These are phyloP conservation scores for Musca vetustissima DNA, from an alignment of 1,140 invertebrate genomes.

Conservation along the genomic window DNA sequence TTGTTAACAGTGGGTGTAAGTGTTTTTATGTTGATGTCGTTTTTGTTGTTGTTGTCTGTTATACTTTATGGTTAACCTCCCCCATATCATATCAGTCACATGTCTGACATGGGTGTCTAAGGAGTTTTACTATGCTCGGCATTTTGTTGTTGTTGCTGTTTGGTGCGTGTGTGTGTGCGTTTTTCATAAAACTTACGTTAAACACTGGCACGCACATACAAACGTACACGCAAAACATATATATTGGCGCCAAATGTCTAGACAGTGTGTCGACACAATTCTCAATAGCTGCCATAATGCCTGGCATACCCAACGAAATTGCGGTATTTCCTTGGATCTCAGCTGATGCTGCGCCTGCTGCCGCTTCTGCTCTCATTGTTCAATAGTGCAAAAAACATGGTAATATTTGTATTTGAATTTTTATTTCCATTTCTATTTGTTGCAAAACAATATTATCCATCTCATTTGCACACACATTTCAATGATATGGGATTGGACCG, in stretches of 20 bases:
- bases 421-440: neutral
- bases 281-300: neutral
- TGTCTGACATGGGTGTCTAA: neutral
- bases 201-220: neutral
- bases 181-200: neutral
- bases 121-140: neutral
- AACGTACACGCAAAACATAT: neutral
- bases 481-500: too few relatives aligned
- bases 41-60: neutral
- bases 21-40: too few relatives aligned
- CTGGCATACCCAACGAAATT: neutral
- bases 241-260: slow-evolving; percentile 29
- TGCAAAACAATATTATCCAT: neutral
- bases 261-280: slow-evolving; percentile 22
- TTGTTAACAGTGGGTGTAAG: too few relatives aligned
- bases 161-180: too few relatives aligned
- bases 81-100: neutral
- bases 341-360: neutral
- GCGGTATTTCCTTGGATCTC: neutral
- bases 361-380: neutral
- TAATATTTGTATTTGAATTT: slow-evolving; percentile 8
- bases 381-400: slow-evolving; percentile 1
- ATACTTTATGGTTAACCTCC: neutral
- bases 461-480: too few relatives aligned
- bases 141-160: neutral